A percentile compares a stretch with the other conserved stretches of the same genome.
Evolutionary conservation across 2,797 vertebrate species (phyloP).

Genomic region (Centroberyx gerrardi): DNA sequence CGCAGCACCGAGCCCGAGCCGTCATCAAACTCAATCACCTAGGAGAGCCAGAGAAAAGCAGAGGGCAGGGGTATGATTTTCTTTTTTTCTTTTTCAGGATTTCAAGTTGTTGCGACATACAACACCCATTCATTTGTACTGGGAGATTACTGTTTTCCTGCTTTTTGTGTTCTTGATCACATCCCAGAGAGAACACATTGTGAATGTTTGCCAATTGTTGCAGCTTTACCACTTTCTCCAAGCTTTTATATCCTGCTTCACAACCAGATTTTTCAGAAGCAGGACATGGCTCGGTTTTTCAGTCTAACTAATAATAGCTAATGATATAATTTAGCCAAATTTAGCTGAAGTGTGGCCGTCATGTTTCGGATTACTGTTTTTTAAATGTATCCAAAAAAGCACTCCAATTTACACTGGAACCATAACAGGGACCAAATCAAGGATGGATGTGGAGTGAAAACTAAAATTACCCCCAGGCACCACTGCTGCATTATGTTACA

Average conservation of each 20-base stretch:
- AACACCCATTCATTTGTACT: slow-evolving; percentile 10
- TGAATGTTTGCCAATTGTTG: not conserved
- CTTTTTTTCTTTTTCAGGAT: slow-evolving; percentile 13
- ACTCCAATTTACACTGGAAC: not conserved
- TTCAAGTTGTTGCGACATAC: slow-evolving; percentile 17
- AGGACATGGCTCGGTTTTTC: not conserved
- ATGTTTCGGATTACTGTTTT: slow-evolving; percentile 1
- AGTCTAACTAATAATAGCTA: not conserved
- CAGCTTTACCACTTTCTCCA: slow-evolving; percentile 13
- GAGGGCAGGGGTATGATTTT: slow-evolving; percentile 29
- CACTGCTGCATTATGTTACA: slow-evolving; percentile 19
- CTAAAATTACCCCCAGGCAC: not conserved
- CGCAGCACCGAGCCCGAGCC: slow-evolving; percentile 95
- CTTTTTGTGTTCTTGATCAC: slow-evolving; percentile 6
- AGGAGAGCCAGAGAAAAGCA: slow-evolving; percentile 38
- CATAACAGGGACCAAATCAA: not conserved
- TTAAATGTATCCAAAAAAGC: slow-evolving; percentile 3
- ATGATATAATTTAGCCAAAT: not conserved
- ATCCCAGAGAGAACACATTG: not conserved
- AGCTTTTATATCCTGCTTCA: slow-evolving; percentile 1
- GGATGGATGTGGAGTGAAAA: not conserved
- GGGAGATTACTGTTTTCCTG: not conserved
- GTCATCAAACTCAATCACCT: slow-evolving; percentile 98
- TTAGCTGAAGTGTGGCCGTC: not conserved
- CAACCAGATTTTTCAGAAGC: not conserved